Conservation (phyloP, 2,797 vertebrate species). For the Lagocephalus sceleratus region DNA sequence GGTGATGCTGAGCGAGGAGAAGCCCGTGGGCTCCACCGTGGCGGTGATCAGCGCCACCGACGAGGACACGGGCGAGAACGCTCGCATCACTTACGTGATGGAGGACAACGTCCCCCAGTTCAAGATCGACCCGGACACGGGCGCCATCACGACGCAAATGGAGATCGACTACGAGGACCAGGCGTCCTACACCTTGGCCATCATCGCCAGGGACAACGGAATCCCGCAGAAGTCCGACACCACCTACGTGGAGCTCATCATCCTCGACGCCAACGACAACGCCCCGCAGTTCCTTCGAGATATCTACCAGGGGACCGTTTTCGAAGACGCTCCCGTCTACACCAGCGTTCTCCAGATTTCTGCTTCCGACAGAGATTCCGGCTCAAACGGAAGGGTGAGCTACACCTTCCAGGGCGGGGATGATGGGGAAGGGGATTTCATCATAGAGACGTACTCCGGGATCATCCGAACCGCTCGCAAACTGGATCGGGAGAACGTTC, state of each 20-base stretch:
- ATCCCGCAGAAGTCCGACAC: constrained; percentile 96
- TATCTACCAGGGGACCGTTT: constrained; percentile 86
- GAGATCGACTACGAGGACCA: constrained; percentile 95
- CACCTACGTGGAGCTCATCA: constrained; percentile 92
- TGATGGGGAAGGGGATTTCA: constrained; percentile 93
- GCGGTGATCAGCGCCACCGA: constrained; percentile 89
- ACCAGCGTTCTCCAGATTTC: constrained; percentile 95
- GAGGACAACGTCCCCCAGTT: constrained; percentile 95
- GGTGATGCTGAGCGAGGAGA: constrained; percentile 85
- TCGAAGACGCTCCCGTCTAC: constrained; percentile 85
- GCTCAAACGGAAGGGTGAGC: constrained; percentile 86
- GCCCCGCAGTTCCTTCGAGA: constrained; percentile 85
- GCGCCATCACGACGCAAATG: constrained; percentile 88
- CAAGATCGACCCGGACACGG: constrained; percentile 87
- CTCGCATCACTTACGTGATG: constrained; percentile 91
- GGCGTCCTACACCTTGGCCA: constrained; percentile 90
- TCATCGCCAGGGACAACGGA: constrained; percentile 92
- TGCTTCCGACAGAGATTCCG: constrained; percentile 89
- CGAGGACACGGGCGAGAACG: constrained; percentile 95
- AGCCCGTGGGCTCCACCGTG: constrained; percentile 86
- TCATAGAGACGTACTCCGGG: constrained; percentile 89
- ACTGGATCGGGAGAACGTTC: constrained; percentile 91
- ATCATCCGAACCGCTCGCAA: constrained; percentile 90
- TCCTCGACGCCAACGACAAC: constrained; percentile 93
- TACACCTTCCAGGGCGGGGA: constrained; percentile 93